Percentiles rank a stretch among this genome's conserved stretches.
Conservation (phyloP, 2,797 vertebrate species). For the Sphenopsis melanotis region DNA sequence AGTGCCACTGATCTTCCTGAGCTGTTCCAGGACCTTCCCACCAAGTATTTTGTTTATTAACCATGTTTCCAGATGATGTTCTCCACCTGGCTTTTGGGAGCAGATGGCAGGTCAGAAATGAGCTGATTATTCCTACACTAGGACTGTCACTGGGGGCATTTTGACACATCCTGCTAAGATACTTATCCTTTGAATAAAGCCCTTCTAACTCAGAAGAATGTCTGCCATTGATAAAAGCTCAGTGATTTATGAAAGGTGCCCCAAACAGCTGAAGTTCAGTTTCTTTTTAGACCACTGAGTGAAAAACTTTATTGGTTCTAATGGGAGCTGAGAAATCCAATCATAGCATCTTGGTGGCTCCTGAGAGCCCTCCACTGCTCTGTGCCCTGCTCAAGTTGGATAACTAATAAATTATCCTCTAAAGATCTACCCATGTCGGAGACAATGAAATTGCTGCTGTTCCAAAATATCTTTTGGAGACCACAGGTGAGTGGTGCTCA, state of each 20-base stretch:
- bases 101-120: background rate
- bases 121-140: background rate
- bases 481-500: background rate
- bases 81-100: background rate
- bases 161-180: background rate
- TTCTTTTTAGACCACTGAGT: background rate
- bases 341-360: background rate
- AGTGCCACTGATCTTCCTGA: background rate
- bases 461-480: background rate
- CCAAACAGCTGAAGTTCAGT: background rate
- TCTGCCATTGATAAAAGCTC: no score
- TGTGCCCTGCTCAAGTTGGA: background rate
- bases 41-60: background rate
- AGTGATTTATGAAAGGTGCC: background rate
- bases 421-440: background rate
- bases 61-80: rapidly evolving
- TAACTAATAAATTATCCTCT: background rate
- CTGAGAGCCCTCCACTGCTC: background rate
- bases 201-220: background rate
- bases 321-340: background rate
- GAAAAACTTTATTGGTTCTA: background rate
- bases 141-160: background rate
- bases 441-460: background rate
- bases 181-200: background rate
- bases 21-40: background rate